Percentiles rank a stretch among this genome's conserved stretches.
phyloP scores from a whole-genome alignment of 2,797 vertebrate species.

The Manis javanica region DNA sequence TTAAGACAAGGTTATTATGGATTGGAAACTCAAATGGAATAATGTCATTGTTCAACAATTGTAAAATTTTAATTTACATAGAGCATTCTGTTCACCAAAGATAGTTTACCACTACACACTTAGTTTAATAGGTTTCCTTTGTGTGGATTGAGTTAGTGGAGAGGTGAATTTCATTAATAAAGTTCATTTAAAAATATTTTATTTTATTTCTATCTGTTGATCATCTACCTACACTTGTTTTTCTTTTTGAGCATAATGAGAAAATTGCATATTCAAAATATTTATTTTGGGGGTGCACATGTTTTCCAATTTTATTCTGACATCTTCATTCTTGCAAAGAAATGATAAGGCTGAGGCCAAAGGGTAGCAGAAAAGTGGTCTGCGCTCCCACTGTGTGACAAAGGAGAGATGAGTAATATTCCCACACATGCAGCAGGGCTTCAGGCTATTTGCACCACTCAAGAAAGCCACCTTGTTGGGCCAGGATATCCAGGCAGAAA shows the following conservation, averaged over 20 bases:
- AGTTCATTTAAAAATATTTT: background rate
- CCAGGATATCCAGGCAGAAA: background rate
- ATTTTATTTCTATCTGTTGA: background rate
- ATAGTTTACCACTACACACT: background rate
- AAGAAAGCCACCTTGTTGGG: background rate
- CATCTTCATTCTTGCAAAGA: background rate
- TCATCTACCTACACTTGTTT: background rate
- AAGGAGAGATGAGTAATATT: background rate
- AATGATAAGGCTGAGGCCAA: background rate
- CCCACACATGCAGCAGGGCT: too few species aligned
- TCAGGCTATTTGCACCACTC: background rate
- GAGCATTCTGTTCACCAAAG: background rate
- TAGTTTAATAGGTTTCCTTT: slow-evolving; percentile 27
- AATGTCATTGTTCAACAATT: background rate
- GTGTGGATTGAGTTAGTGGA: background rate
- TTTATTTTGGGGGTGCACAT: background rate
- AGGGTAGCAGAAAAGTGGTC: background rate
- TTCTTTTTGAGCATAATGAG: background rate
- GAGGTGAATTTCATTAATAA: background rate
- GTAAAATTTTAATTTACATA: background rate
- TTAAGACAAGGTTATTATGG: background rate
- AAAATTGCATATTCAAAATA: background rate
- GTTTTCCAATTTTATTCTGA: background rate
- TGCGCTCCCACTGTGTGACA: background rate
- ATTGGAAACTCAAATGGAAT: background rate